A percentile compares a stretch with the other conserved stretches of the same genome.
Evolutionary conservation across 2,888 invertebrate genomes (phyloP).

Genomic region (Lamproptera curius): DNA sequence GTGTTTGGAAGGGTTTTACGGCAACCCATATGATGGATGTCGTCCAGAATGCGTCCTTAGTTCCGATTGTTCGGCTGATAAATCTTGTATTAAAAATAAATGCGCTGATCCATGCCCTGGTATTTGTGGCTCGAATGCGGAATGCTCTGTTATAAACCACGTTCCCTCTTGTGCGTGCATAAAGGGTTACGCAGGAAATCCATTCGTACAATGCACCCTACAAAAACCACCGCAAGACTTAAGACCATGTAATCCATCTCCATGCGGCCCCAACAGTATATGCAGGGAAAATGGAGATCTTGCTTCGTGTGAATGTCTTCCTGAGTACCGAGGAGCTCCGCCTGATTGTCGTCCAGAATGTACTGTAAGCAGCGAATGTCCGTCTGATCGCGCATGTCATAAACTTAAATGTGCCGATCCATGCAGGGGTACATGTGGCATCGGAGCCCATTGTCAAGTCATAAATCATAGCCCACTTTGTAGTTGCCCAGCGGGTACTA

Average conservation of each 20-base stretch:
- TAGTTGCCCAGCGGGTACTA: constrained; percentile 81
- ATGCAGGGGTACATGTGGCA: constrained; percentile 85
- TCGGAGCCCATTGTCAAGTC: constrained; percentile 85
- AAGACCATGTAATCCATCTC: constrained; percentile 85
- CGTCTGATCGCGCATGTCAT: constrained; percentile 85
- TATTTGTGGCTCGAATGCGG: constrained; percentile 89
- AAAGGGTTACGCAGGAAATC: constrained; percentile 86
- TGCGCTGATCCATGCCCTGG: constrained; percentile 93
- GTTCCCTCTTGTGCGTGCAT: constrained; percentile 90
- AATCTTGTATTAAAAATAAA: constrained; percentile 89
- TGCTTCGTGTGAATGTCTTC: constrained; percentile 85
- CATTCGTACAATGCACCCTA: constrained; percentile 68
- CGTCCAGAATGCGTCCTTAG: constrained; percentile 92
- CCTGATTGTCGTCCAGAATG: constrained; percentile 88
- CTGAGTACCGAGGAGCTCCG: constrained; percentile 83
- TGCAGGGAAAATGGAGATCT: constrained; percentile 85
- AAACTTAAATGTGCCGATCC: constrained; percentile 88
- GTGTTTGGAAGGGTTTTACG: constrained; percentile 88
- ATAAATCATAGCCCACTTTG: constrained; percentile 90
- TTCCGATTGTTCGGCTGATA: constrained; percentile 90
- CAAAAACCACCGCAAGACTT: constrained; percentile 49
- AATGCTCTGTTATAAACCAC: constrained; percentile 91
- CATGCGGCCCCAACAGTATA: constrained; percentile 87
- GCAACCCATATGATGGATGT: constrained; percentile 92
- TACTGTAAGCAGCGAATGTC: constrained; percentile 87